A percentile compares a stretch with the other conserved stretches of the same genome.
These are phyloP conservation scores for Papilio helenus DNA, from an alignment of 1,140 invertebrate genomes.

Conservation along the genomic window DNA sequence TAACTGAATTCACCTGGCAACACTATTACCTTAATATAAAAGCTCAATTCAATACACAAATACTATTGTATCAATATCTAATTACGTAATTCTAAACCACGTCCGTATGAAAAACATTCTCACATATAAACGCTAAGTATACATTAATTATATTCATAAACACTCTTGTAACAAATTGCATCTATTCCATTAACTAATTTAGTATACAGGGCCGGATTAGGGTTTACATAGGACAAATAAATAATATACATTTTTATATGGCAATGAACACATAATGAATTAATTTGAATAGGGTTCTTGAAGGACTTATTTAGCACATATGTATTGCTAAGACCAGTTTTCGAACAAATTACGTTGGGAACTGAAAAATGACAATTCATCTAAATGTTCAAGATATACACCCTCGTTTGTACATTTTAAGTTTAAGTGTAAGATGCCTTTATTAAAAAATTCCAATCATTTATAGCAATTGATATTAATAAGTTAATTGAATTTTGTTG, in stretches of 20 bases:
- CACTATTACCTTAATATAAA: constrained; percentile 58
- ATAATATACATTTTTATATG: constrained; percentile 14
- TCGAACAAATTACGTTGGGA: too few species aligned
- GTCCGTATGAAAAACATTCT: constrained; percentile 72
- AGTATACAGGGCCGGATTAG: constrained; percentile 7
- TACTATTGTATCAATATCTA: constrained; percentile 65
- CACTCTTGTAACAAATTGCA: constrained; percentile 74
- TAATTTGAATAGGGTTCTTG: too few species aligned
- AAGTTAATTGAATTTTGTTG: background rate
- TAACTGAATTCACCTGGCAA: constrained; percentile 16
- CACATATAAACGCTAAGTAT: constrained; percentile 79
- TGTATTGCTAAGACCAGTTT: too few species aligned
- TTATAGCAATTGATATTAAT: background rate
- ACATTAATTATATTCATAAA: constrained; percentile 73
- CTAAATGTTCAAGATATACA: too few species aligned
- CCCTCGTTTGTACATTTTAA: too few species aligned
- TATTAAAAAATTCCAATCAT: background rate
- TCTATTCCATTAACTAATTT: constrained; percentile 53
- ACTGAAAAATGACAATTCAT: too few species aligned
- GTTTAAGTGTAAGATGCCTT: background rate
- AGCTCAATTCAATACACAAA: constrained; percentile 63
- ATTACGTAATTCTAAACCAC: constrained; percentile 70
- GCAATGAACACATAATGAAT: background rate
- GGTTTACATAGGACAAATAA: constrained; percentile 20
- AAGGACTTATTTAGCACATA: too few species aligned